phyloP scores from a whole-genome alignment of 2,888 invertebrate species.

The Spisula subtruncata region DNA sequence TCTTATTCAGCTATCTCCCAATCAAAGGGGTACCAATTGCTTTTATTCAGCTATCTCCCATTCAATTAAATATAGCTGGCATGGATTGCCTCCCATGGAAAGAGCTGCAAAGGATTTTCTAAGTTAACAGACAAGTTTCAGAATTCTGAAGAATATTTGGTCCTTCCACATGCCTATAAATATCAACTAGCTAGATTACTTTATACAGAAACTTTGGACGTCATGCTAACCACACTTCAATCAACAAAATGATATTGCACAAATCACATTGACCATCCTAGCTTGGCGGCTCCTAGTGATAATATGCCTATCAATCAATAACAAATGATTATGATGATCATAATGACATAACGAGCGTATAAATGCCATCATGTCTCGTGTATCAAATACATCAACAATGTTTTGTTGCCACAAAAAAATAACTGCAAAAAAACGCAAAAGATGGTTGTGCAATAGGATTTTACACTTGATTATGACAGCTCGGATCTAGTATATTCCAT shows the following conservation, averaged over 20 bases:
- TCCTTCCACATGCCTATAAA: no score
- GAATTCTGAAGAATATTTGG: no score
- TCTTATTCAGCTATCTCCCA: no score
- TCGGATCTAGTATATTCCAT: background rate
- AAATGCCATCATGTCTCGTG: conserved; percentile 3
- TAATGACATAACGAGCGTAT: background rate
- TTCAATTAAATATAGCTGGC: no score
- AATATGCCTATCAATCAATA: conserved; percentile 8
- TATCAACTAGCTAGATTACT: no score
- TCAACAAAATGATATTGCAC: background rate
- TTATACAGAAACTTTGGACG: background rate
- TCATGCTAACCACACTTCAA: background rate
- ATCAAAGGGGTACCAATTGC: no score
- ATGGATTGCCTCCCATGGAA: no score
- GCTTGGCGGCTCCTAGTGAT: background rate
- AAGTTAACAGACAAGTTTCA: no score
- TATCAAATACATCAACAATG: background rate
- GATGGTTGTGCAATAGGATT: background rate
- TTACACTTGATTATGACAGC: background rate
- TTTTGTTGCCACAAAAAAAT: background rate
- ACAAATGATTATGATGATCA: conserved; percentile 18
- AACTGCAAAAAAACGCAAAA: background rate
- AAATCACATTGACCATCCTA: background rate
- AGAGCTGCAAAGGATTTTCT: no score
- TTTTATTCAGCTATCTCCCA: no score